Conservation (phyloP, 2,797 vertebrate species). For the Macrochelys suwanniensis region DNA sequence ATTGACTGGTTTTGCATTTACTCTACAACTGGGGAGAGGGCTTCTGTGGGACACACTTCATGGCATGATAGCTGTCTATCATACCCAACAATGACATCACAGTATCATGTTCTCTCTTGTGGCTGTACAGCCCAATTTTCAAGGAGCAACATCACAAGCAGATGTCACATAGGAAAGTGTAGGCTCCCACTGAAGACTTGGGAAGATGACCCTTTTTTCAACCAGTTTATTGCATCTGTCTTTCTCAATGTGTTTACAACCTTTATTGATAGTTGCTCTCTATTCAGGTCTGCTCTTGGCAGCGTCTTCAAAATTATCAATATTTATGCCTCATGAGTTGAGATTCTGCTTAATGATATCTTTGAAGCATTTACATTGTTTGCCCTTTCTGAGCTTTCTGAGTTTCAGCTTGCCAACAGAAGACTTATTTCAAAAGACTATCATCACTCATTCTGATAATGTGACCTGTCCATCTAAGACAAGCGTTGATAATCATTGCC, state of each 20-base stretch:
- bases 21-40: neutral
- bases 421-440: no score
- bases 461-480: neutral
- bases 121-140: neutral
- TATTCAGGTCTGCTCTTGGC: neutral
- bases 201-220: neutral
- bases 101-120: neutral
- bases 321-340: neutral
- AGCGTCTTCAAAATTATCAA: neutral
- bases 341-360: neutral
- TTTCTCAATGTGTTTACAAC: neutral
- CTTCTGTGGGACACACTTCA: neutral
- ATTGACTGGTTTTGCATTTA: neutral
- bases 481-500: neutral
- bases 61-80: neutral
- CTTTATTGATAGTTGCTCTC: neutral
- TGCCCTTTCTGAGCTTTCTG: neutral
- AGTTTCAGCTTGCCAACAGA: neutral
- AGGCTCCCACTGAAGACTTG: no score
- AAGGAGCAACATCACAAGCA: neutral
- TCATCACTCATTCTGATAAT: neutral
- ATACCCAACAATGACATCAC: neutral
- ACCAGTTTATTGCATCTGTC: neutral
- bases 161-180: neutral
- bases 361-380: neutral